Evolutionary conservation across 2,113 vertebrate species (phyloP).

Genomic region (Pelobates fuscus): DNA sequence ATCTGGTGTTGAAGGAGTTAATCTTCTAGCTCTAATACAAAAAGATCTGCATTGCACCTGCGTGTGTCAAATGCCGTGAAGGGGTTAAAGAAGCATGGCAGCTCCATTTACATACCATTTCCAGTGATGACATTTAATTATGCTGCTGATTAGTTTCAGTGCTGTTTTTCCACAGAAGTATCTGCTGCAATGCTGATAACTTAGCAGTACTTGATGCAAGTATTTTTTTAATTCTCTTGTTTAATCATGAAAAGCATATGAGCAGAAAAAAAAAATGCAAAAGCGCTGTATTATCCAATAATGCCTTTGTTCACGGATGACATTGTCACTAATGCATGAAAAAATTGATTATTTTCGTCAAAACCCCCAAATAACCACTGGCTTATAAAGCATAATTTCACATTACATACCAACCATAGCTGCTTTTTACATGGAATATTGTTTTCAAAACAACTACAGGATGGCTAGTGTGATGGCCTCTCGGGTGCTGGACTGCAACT

Average conservation of each 20-base stretch:
- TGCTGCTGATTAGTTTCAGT: conserved; percentile 39
- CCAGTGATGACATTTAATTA: conserved; percentile 47
- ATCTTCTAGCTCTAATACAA: background rate
- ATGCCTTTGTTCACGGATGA: background rate
- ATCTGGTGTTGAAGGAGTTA: conserved; percentile 9
- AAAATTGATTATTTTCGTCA: too few relatives aligned
- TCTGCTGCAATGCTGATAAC: conserved; percentile 45
- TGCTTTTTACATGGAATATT: too few relatives aligned
- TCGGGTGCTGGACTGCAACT: too few relatives aligned
- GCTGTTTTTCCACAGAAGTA: conserved; percentile 35
- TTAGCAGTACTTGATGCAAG: conserved; percentile 28
- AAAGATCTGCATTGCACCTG: conserved; percentile 6
- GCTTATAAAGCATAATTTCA: too few relatives aligned
- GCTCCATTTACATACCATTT: conserved; percentile 45
- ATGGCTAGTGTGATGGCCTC: too few relatives aligned
- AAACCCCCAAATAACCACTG: too few relatives aligned
- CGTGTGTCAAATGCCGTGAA: conserved; percentile 2
- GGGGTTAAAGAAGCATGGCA: conserved; percentile 38
- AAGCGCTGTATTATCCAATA: conserved; percentile 14
- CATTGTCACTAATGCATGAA: too few relatives aligned
- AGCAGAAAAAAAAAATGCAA: conserved; percentile 23
- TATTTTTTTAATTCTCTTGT: conserved; percentile 22
- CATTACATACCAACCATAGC: too few relatives aligned
- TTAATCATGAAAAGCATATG: conserved; percentile 11
- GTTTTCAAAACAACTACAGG: too few relatives aligned